A percentile compares a stretch with the other conserved stretches of the same genome.
These are phyloP conservation scores for Pica pica DNA, from an alignment of 2,113 vertebrate species.

Conservation along the genomic window DNA sequence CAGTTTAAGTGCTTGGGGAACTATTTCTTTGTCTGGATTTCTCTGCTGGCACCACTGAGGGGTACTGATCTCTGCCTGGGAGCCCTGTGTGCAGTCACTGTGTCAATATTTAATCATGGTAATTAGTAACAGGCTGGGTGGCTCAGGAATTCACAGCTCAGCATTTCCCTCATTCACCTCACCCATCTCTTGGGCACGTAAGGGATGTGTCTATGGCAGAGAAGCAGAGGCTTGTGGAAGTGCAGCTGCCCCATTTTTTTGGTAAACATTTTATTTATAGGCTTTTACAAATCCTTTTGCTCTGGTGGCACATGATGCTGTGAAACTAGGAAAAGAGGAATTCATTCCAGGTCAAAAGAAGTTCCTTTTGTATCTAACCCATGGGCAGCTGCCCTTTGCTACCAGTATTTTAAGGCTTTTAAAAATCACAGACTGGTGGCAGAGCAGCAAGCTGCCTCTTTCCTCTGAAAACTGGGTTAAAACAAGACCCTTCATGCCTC, in stretches of 20 bases:
- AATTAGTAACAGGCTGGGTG: slow-evolving; percentile 45
- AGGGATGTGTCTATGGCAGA: not conserved
- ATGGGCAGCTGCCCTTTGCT: not conserved
- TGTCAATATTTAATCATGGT: slow-evolving; percentile 56
- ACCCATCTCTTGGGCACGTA: not conserved
- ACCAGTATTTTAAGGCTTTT: not conserved
- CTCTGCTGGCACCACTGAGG: not conserved
- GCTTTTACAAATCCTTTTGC: not conserved
- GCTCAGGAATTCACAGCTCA: slow-evolving; percentile 50
- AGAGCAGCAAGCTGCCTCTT: not conserved
- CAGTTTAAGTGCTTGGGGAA: not conserved
- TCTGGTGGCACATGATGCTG: not conserved
- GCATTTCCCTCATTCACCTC: not conserved
- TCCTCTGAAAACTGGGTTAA: not conserved
- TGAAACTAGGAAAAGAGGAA: not conserved
- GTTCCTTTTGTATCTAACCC: not conserved
- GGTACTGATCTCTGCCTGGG: not conserved
- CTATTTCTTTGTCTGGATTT: not conserved
- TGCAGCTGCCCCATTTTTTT: not conserved
- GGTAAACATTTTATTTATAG: not conserved
- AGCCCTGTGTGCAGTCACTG: slow-evolving; percentile 19
- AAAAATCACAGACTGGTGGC: not conserved
- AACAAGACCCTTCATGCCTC: not conserved
- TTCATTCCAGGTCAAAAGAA: not conserved
- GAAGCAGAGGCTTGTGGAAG: not conserved